Base-by-base conservation (phyloP, 2,797 vertebrate genomes). In the Acanthurus tractus region DNA sequence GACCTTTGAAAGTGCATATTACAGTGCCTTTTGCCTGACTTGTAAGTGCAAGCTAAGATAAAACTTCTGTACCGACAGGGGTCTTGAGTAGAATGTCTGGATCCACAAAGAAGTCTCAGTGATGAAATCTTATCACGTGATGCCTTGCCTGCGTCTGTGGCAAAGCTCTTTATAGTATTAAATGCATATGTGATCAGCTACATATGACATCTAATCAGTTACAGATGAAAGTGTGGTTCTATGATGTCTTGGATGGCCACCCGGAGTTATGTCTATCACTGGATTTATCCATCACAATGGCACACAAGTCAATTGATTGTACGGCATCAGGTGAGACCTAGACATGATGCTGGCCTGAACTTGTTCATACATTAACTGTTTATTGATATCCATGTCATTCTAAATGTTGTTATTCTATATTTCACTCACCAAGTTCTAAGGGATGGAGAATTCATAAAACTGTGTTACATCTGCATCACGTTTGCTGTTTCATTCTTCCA, bases 1-100 rank as follows among this genome's bases (percentile, higher is more conserved):
- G 81, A 88, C 65, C 46, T 77, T 81, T 88, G 74, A 86, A 86
- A 79, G 67, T 40, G 61, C 62, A 68, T 84, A 70, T 87, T 82
- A 63, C 69, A 38, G 52, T 18, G 55, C 75, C 72, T 79, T 83
- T 70, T 83, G 68, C 52, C 81, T 65, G 61, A 77, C 67, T 78
- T 76, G 8, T 81, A 50, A 70, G 65, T 20, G 1, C 1, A 48
- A 79, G 70, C 58, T 58, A 73, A 86, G 76, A 85, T 88, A 83
- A 84, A 83, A 81, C 34, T 29, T 34, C 3, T 23, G 45, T 78
- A 81, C 71, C 81, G 42, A 52, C 64, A 45, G 36, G 49, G 63
- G 40, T 68, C 64, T 73, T 64, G 25, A 68, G 59, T 79, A 63
- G 34, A 84, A 81, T 79, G 75, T 79, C 77, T 74, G 53, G 72